phyloP scores from a whole-genome alignment of 2,797 vertebrate species.

The Euphonia xanthogaster region DNA sequence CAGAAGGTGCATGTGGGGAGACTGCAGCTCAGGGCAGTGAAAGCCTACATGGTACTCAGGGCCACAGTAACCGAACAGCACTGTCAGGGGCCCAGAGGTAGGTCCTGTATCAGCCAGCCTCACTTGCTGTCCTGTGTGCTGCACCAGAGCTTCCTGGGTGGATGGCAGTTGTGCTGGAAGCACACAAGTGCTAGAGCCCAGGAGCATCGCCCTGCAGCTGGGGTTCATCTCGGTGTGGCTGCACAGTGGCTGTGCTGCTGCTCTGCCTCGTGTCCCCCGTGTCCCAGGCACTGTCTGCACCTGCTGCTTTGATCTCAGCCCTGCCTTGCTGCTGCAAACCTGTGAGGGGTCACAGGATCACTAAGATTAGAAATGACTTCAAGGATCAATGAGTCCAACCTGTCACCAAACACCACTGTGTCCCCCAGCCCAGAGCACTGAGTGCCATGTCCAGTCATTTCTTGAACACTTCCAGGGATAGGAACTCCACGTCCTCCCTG shows the following conservation, averaged over 20 bases:
- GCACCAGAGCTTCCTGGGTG: background rate
- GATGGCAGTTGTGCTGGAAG: background rate
- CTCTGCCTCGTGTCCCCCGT: fast-evolving
- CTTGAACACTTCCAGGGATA: background rate
- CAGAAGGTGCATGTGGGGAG: background rate
- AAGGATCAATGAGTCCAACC: background rate
- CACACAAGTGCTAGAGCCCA: background rate
- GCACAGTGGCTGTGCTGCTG: background rate
- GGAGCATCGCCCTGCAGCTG: background rate
- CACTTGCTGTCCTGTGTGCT: too few relatives aligned
- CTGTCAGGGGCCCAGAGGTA: background rate
- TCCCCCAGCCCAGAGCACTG: background rate
- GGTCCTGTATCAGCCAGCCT: background rate
- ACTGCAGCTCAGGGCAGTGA: background rate
- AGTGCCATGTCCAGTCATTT: fast-evolving
- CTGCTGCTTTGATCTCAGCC: background rate
- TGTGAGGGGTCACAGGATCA: background rate
- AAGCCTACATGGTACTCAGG: background rate
- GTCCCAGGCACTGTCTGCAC: background rate
- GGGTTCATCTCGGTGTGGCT: background rate
- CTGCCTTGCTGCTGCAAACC: background rate
- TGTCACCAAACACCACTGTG: background rate
- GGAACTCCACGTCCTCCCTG: background rate
- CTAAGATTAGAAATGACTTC: background rate
- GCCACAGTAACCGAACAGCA: background rate